These are phyloP conservation scores for Zeus faber DNA, from an alignment of 2,113 vertebrate species.

Conservation along the genomic window DNA sequence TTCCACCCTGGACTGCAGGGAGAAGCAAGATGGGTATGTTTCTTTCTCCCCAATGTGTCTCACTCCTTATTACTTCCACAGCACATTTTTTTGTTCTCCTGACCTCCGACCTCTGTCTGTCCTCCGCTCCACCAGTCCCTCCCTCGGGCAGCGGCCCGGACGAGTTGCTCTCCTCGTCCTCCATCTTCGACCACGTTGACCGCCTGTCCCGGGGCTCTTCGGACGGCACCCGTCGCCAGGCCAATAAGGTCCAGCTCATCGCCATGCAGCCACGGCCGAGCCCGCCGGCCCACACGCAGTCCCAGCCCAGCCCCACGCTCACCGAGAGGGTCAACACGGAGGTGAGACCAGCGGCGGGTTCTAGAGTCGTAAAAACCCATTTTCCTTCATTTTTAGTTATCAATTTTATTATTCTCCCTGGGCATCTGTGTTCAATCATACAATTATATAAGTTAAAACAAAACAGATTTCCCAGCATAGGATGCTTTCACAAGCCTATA, in stretches of 20 bases:
- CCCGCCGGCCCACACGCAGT: constrained; percentile 54
- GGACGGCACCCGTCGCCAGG: constrained; percentile 81
- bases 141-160: constrained; percentile 77
- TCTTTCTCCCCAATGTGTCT: neutral
- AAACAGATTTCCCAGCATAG: no score
- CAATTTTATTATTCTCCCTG: no score
- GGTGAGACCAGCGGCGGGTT: constrained; percentile 64
- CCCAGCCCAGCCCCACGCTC: constrained; percentile 74
- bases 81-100: no score
- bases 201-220: constrained; percentile 84
- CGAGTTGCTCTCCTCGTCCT: constrained; percentile 89
- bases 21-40: constrained; percentile 57
- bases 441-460: no score
- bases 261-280: constrained; percentile 93
- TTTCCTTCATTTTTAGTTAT: no score
- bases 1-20: constrained; percentile 32
- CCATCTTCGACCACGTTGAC: constrained; percentile 95
- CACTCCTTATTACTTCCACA: neutral
- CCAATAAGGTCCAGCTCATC: constrained; percentile 93
- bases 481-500: no score
- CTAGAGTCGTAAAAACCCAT: no score
- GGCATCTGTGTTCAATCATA: no score
- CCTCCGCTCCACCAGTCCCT: constrained; percentile 48
- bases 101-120: neutral
- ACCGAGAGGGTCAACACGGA: constrained; percentile 88